These are phyloP conservation scores for Lucilia cuprina DNA, from an alignment of 1,140 invertebrate genomes.

Conservation along the genomic window DNA sequence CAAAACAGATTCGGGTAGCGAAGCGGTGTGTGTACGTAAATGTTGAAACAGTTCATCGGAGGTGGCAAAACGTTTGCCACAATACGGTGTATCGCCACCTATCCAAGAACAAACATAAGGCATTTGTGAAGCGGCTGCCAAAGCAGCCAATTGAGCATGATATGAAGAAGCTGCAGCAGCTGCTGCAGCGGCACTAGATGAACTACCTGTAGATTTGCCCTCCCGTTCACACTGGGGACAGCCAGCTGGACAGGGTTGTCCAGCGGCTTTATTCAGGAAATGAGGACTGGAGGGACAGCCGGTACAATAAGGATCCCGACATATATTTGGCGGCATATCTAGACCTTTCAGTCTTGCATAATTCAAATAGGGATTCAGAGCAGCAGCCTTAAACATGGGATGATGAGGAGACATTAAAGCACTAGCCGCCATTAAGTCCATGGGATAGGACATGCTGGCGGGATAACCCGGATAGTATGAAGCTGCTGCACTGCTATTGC, in stretches of 20 bases:
- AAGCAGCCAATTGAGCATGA: conserved; percentile 76
- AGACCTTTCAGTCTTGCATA: conserved; percentile 76
- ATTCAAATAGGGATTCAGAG: conserved; percentile 73
- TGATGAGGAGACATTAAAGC: conserved; percentile 77
- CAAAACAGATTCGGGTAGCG: conserved; percentile 66
- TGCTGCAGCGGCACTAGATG: conserved; percentile 46
- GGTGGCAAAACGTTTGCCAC: conserved; percentile 86
- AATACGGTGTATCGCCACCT: conserved; percentile 84
- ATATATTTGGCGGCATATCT: conserved; percentile 72
- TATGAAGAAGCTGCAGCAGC: conserved; percentile 71
- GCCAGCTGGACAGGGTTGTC: conserved; percentile 80
- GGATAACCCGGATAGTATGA: conserved; percentile 66
- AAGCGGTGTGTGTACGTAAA: conserved; percentile 83
- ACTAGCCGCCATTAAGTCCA: conserved; percentile 75
- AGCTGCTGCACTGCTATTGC: conserved; percentile 67
- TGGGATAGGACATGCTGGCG: conserved; percentile 65
- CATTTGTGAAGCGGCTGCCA: conserved; percentile 76
- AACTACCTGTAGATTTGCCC: conserved; percentile 28
- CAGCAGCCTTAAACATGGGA: conserved; percentile 71
- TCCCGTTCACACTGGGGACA: conserved; percentile 82
- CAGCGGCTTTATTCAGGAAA: conserved; percentile 67
- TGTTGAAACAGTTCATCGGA: conserved; percentile 92
- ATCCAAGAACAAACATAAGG: conserved; percentile 94
- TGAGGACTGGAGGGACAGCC: conserved; percentile 88
- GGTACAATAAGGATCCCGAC: conserved; percentile 90